These are phyloP conservation scores for Austrofundulus limnaeus DNA, from an alignment of 2,113 vertebrate genomes.

Conservation along the genomic window DNA sequence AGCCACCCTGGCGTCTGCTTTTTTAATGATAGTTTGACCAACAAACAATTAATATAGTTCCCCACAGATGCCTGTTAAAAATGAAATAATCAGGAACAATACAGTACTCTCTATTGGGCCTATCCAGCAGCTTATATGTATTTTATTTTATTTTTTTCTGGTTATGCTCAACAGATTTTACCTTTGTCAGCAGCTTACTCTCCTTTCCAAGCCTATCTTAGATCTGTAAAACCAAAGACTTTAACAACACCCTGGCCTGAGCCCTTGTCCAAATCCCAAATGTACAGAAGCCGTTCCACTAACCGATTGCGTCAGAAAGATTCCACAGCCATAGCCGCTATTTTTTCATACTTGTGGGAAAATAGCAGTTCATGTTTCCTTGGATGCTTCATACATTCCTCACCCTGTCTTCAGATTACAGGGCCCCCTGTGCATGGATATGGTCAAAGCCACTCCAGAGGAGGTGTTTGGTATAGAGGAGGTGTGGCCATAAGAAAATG, in stretches of 20 bases:
- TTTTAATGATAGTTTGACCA: slow-evolving; percentile 73
- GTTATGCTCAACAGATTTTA: slow-evolving; percentile 44
- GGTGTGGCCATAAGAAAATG: slow-evolving; percentile 67
- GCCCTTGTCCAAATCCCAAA: slow-evolving; percentile 63
- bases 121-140: slow-evolving; percentile 42
- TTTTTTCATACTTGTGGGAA: slow-evolving; percentile 92
- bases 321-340: slow-evolving; percentile 75
- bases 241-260: slow-evolving; percentile 67
- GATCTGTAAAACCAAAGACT: slow-evolving; percentile 62
- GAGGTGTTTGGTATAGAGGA: slow-evolving; percentile 62
- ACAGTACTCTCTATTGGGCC: slow-evolving; percentile 43
- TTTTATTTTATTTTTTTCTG: slow-evolving; percentile 47
- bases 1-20: slow-evolving; percentile 61
- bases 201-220: slow-evolving; percentile 41
- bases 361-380: slow-evolving; percentile 88
- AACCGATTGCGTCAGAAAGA: slow-evolving; percentile 78
- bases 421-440: slow-evolving; percentile 68
- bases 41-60: slow-evolving; percentile 76
- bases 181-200: slow-evolving; percentile 52
- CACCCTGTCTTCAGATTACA: slow-evolving; percentile 83
- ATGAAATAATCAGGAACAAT: slow-evolving; percentile 51
- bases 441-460: slow-evolving; percentile 54
- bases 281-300: slow-evolving; percentile 60
- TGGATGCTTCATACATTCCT: slow-evolving; percentile 87
- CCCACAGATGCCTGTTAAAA: slow-evolving; percentile 69